Evolutionary conservation across 2,113 vertebrate species (phyloP).

Genomic region (Nicator chloris): DNA sequence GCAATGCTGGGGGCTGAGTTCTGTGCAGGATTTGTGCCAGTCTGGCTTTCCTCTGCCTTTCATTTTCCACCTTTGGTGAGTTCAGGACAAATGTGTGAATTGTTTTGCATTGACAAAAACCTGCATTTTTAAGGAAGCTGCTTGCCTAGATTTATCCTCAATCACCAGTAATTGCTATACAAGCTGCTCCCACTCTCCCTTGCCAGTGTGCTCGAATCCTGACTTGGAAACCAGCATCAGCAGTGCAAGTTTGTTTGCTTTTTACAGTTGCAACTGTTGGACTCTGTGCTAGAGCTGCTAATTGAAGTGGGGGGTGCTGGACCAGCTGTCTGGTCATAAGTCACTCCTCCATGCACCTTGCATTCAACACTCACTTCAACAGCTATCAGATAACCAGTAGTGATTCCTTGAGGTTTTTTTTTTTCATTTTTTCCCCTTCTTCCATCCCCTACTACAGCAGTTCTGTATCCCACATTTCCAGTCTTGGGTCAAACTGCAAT

Average conservation of each 20-base stretch:
- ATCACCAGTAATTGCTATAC: not conserved
- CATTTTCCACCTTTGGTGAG: not conserved
- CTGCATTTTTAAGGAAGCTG: not conserved
- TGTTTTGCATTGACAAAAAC: not conserved
- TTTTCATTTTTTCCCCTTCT: fast-evolving
- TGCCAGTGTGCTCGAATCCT: not conserved
- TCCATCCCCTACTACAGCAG: not conserved
- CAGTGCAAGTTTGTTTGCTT: not conserved
- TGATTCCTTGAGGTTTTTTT: not conserved
- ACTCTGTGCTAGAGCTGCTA: not conserved
- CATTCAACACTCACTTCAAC: not conserved
- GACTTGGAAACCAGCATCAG: not conserved
- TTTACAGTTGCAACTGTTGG: not conserved
- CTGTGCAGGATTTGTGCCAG: not conserved
- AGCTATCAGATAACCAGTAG: not conserved
- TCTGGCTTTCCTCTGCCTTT: not conserved
- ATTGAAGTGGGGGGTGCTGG: not conserved
- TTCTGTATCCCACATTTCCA: not conserved
- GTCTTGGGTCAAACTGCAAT: not conserved
- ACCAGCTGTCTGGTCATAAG: not conserved
- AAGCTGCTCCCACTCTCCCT: not conserved
- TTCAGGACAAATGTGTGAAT: not conserved
- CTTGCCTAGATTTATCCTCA: not conserved
- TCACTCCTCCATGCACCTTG: not conserved
- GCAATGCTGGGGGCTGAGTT: not conserved